These are phyloP conservation scores for Calliphora vicina DNA, from an alignment of 1,140 invertebrate species.

Conservation along the genomic window DNA sequence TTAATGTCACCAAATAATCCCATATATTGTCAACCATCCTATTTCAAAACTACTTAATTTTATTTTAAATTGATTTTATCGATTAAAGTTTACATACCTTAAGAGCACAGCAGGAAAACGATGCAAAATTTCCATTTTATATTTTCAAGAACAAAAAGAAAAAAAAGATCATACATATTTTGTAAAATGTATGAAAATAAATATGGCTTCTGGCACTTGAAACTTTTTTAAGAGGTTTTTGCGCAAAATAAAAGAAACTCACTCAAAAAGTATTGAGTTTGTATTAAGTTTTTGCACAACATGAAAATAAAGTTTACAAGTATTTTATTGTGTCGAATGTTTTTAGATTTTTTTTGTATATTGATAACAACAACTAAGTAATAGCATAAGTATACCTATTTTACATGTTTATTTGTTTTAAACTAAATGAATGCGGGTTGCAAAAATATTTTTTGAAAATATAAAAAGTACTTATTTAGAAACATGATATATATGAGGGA, in stretches of 20 bases:
- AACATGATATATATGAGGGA: no score
- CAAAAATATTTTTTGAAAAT: no score
- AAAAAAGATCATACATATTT: neutral
- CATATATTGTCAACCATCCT: no score
- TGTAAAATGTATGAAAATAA: neutral
- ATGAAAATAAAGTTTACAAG: neutral
- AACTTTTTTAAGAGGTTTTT: neutral
- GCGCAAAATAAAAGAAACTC: neutral
- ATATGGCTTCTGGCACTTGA: neutral
- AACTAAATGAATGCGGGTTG: no score
- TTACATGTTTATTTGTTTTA: no score
- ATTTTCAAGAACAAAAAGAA: neutral
- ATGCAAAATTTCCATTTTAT: neutral
- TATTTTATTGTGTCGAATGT: no score
- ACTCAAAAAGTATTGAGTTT: neutral
- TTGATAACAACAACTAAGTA: no score
- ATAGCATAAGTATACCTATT: no score
- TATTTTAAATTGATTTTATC: constrained; percentile 1
- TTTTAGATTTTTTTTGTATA: no score
- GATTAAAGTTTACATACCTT: neutral
- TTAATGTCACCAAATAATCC: no score
- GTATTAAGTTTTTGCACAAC: neutral
- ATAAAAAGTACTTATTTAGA: no score
- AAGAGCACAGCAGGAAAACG: neutral
- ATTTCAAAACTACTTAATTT: no score